Evolutionary conservation across 2,888 invertebrate species (phyloP), one percentile per base, ranked within the genome.

Genomic region (Dicranocentrus wangi): DNA sequence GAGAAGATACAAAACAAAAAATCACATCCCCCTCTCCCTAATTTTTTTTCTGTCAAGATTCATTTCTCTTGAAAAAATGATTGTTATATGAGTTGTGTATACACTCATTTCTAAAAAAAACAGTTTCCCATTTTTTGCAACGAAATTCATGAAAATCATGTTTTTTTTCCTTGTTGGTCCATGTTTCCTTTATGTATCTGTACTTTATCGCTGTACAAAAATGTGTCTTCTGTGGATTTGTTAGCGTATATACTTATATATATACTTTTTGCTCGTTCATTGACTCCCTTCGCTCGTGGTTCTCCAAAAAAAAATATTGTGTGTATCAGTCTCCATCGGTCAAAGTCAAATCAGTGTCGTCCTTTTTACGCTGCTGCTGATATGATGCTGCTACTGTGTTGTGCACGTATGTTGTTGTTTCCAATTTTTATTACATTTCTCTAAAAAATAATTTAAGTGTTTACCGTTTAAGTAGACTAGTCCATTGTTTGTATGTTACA

Each of bases 341-440:
- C 51, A 27, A 32, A n/a, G n/a, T 42, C 13, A 42, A 66, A 27
- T 47, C n/a, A 25, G 27, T 47, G 66, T 66, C 66, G 65, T 47
- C 66, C 51, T 47, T 66, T 47, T 51, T 55, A 51, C 28, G 51
- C 66, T 66, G 66, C 47, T 66, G 66, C 66, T 66, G 66, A 15
- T n/a, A 21, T 65, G 39, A 25, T 65, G 65, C 65, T 66, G 51
- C 66, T 66, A 51, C 51, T 66, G 66, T 66, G 66, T 66, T 66
- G 66, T 66, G 66, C 69, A 69, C 69, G 69, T 69, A 69, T 39
- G 53, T 53, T 43, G 51, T 47, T 68, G 25, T 51, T 51, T 43
- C 23, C 32, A 3, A 32, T 32, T 32, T 32, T 32, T 32, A 32
- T 32, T 32, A 32, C 32, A 32, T 47, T 47, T 47, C 47, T n/a